A percentile compares a stretch with the other conserved stretches of the same genome.
phyloP scores from a whole-genome alignment of 2,888 invertebrate species.

The Steinernema carpocapsae region DNA sequence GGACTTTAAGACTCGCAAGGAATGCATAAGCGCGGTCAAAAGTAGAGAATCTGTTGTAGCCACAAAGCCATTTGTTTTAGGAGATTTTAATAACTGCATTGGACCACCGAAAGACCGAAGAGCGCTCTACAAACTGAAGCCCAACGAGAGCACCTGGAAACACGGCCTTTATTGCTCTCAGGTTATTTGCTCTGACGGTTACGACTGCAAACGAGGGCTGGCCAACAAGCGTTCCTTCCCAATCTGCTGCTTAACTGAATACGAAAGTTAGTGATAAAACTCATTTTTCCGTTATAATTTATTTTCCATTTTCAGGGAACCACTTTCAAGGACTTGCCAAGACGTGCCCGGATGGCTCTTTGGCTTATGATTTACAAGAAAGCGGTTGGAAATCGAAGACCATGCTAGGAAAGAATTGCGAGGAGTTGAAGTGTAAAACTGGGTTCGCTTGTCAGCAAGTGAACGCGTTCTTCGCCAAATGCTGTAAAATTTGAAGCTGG shows the following conservation, averaged over 20 bases:
- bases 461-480: slow-evolving; percentile 25
- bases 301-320: background rate
- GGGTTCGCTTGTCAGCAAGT: background rate
- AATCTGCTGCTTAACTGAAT: background rate
- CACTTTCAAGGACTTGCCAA: background rate
- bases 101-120: too few relatives aligned
- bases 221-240: too few relatives aligned
- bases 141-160: too few relatives aligned
- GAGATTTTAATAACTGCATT: too few relatives aligned
- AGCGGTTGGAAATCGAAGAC: background rate
- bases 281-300: background rate
- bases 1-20: too few relatives aligned
- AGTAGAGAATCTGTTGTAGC: too few relatives aligned
- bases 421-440: background rate
- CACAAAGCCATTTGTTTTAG: too few relatives aligned
- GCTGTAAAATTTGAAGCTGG: background rate
- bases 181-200: background rate
- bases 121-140: too few relatives aligned
- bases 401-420: background rate
- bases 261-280: background rate
- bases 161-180: background rate
- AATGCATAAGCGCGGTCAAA: too few relatives aligned
- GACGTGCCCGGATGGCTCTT: slow-evolving; percentile 20
- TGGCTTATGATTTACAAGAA: background rate
- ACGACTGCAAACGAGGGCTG: background rate